Conservation (phyloP, 2,113 vertebrate genomes). For the Pleuronectes platessa region DNA sequence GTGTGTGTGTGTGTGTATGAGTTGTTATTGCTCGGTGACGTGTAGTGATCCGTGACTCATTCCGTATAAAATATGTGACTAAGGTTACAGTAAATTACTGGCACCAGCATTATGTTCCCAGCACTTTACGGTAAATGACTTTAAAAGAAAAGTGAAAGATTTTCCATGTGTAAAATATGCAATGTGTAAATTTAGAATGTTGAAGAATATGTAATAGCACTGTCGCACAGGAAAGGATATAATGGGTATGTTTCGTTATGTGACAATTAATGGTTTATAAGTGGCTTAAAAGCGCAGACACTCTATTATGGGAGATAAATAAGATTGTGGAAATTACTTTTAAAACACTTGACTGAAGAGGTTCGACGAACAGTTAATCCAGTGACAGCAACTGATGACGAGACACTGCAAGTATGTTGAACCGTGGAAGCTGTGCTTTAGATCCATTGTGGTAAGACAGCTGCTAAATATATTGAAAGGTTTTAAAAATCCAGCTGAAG, state of each 20-base stretch:
- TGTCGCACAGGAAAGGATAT: background rate
- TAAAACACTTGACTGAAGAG: background rate
- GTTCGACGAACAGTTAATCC: background rate
- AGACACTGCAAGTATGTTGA: background rate
- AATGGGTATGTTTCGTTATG: too few relatives aligned
- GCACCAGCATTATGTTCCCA: background rate
- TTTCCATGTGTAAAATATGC: background rate
- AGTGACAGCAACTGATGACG: background rate
- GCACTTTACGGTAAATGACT: background rate
- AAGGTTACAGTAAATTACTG: background rate
- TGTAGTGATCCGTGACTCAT: background rate
- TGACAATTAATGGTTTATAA: too few relatives aligned
- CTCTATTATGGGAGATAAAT: too few relatives aligned
- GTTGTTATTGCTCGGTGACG: background rate
- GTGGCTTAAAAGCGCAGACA: too few relatives aligned
- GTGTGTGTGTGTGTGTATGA: background rate
- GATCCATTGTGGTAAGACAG: background rate
- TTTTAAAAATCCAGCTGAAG: too few relatives aligned
- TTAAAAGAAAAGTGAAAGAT: background rate
- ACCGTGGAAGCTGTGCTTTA: background rate
- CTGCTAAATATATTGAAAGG: too few relatives aligned
- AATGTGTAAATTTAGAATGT: background rate
- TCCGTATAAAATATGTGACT: background rate
- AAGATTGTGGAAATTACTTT: background rate
- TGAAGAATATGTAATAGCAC: background rate